Evolutionary conservation across 2,888 invertebrate genomes (phyloP).

Genomic region (Phragmatobia fuliginosa): DNA sequence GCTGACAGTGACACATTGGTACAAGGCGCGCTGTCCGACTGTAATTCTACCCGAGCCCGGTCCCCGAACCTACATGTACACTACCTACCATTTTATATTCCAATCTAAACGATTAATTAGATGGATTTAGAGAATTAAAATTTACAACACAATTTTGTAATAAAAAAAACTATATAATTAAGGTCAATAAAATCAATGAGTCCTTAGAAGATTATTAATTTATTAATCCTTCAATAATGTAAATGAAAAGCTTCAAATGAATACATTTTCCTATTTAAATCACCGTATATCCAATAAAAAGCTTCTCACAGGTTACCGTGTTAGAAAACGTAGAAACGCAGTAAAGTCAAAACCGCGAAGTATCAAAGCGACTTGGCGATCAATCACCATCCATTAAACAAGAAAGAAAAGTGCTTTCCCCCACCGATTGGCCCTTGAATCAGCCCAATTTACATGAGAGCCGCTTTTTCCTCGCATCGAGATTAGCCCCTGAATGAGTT

Average conservation of each 20-base stretch:
- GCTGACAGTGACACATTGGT: constrained; percentile 87
- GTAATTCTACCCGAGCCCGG: constrained; percentile 81
- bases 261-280: constrained; percentile 25
- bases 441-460: constrained; percentile 87
- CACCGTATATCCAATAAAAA: constrained; percentile 36
- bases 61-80: constrained; percentile 55
- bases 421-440: constrained; percentile 85
- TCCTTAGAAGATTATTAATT: not conserved
- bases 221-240: not conserved
- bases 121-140: constrained; percentile 49
- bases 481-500: constrained; percentile 86
- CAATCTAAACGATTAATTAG: constrained; percentile 72
- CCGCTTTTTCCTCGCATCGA: constrained; percentile 86
- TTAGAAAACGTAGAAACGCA: constrained; percentile 71
- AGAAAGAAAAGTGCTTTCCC: constrained; percentile 86
- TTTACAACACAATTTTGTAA: constrained; percentile 33
- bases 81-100: constrained; percentile 69
- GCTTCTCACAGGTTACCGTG: constrained; percentile 50
- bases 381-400: constrained; percentile 87
- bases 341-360: constrained; percentile 82
- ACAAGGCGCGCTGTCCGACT: constrained; percentile 82
- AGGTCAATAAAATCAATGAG: no score
- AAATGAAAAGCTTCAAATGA: constrained; percentile 24
- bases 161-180: no score
- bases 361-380: constrained; percentile 81